Conservation (phyloP, 2,888 invertebrate species). For the Scaeva pyrastri region DNA sequence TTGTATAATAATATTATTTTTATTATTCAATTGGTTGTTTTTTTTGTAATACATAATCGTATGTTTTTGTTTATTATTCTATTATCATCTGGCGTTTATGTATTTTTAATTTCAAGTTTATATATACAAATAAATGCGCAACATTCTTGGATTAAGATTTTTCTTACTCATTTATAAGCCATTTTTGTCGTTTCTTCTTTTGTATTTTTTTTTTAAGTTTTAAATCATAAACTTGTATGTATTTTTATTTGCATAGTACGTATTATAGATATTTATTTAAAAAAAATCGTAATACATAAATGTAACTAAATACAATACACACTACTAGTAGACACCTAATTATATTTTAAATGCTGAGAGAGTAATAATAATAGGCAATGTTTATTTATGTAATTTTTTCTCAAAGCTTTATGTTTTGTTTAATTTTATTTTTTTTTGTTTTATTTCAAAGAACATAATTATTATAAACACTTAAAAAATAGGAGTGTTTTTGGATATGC, state of each 20-base stretch:
- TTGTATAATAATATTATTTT: constrained; percentile 74
- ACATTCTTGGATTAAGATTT: constrained; percentile 63
- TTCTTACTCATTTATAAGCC: constrained; percentile 59
- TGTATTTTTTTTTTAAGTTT: constrained; percentile 33
- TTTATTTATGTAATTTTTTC: constrained; percentile 42
- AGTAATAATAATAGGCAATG: constrained; percentile 63
- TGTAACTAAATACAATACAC: constrained; percentile 67
- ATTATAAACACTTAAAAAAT: constrained; percentile 35
- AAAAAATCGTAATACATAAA: constrained; percentile 62
- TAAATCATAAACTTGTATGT: constrained; percentile 57
- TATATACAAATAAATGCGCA: constrained; percentile 75
- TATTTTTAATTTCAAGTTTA: constrained; percentile 64
- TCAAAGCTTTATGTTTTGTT: constrained; percentile 45
- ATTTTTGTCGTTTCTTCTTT: constrained; percentile 38
- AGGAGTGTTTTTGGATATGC: constrained; percentile 59
- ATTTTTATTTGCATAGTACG: constrained; percentile 53
- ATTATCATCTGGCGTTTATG: constrained; percentile 66
- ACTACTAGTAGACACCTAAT: constrained; percentile 68
- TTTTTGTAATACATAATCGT: constrained; percentile 61
- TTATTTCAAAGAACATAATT: constrained; percentile 30
- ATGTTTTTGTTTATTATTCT: constrained; percentile 54
- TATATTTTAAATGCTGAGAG: constrained; percentile 64
- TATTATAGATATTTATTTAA: constrained; percentile 58
- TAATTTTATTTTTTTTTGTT: background rate
- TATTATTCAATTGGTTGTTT: constrained; percentile 65